Conservation (phyloP, 37 sponge, comb jelly and placozoan genomes). For the Geodia barretti region DNA sequence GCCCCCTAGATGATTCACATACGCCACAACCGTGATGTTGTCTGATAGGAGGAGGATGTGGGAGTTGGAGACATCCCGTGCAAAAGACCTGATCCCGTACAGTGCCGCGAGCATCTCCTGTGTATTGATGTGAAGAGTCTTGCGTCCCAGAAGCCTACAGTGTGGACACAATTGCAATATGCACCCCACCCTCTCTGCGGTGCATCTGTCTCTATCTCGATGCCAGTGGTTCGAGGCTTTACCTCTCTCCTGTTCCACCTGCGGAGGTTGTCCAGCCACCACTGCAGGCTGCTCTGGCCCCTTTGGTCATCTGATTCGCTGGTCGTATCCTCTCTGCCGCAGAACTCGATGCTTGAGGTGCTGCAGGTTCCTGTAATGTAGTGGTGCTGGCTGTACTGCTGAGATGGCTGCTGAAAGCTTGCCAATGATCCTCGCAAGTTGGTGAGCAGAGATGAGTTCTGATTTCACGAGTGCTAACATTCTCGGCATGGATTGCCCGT, state of each 20-base stretch:
- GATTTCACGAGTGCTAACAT: too few relatives aligned
- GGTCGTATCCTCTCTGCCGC: neutral
- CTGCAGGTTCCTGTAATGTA: slow-evolving; percentile 12
- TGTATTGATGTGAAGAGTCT: neutral
- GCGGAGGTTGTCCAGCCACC: neutral
- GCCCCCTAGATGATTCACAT: slow-evolving; percentile 21
- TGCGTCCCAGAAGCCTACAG: neutral
- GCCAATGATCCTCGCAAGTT: neutral
- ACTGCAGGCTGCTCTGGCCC: neutral
- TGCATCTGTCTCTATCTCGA: neutral
- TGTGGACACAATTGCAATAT: neutral
- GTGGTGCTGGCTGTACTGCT: slow-evolving; percentile 15
- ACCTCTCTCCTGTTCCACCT: neutral
- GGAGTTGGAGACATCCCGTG: neutral
- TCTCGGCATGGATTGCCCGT: too few relatives aligned
- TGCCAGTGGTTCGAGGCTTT: too few relatives aligned
- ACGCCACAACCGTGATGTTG: slow-evolving; percentile 22
- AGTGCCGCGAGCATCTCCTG: neutral
- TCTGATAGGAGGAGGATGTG: neutral
- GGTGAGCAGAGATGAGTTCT: slow-evolving; percentile 9
- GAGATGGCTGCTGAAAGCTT: slow-evolving; percentile 25
- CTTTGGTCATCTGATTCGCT: neutral
- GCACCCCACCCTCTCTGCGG: neutral
- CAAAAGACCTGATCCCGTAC: neutral
- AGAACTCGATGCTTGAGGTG: neutral